Percentiles rank a stretch among this genome's conserved stretches.
Conservation (phyloP, 2,888 invertebrate genomes). For the Erpobdella octoculata region DNA sequence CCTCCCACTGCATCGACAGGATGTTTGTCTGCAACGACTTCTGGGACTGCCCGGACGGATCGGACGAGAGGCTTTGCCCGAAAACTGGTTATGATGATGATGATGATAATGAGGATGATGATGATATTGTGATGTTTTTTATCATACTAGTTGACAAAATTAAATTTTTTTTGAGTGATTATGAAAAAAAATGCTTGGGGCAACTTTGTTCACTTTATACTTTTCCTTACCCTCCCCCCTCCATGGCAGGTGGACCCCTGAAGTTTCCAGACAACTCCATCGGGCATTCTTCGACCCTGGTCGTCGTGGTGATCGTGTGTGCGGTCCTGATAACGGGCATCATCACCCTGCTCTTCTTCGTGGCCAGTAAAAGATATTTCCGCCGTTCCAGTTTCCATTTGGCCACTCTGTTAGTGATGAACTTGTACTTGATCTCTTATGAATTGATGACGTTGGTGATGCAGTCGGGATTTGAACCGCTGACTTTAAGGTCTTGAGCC, state of each 20-base stretch:
- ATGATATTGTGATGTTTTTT: too few relatives aligned
- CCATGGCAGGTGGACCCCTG: not conserved
- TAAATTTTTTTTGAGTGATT: not conserved
- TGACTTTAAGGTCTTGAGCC: too few relatives aligned
- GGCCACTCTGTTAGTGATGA: too few relatives aligned
- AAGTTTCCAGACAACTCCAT: not conserved
- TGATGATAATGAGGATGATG: too few relatives aligned
- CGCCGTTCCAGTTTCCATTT: too few relatives aligned
- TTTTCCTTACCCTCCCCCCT: not conserved
- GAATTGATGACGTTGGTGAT: too few relatives aligned
- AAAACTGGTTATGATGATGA: conserved; percentile 4
- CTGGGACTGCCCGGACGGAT: conserved; percentile 5
- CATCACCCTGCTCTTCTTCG: not conserved
- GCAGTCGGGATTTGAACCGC: too few relatives aligned
- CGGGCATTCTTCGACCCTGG: not conserved
- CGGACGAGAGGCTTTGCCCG: not conserved
- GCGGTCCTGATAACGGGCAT: not conserved
- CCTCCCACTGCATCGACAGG: not conserved
- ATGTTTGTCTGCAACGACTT: conserved; percentile 9
- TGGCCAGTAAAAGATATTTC: not conserved
- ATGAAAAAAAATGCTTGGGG: not conserved
- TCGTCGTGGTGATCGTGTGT: not conserved
- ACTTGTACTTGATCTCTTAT: too few relatives aligned
- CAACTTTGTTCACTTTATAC: not conserved
- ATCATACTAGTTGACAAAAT: too few relatives aligned